A percentile compares a stretch with the other conserved stretches of the same genome.
phyloP scores from a whole-genome alignment of 2,888 invertebrate species.

The Pandemis corylana region DNA sequence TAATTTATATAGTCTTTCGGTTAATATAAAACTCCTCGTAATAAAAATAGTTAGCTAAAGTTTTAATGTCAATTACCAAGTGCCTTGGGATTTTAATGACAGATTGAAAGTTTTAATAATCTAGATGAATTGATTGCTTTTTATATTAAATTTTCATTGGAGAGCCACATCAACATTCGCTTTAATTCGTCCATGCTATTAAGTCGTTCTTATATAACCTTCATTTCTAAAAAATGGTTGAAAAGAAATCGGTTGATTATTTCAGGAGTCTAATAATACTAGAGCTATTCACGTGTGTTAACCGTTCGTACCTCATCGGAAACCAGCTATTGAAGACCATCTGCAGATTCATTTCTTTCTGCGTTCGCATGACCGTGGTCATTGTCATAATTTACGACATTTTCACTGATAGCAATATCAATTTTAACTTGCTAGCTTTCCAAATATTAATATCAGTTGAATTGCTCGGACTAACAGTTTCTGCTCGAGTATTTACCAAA shows the following conservation, averaged over 20 bases:
- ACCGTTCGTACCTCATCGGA: conserved; percentile 58
- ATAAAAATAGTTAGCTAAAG: no score
- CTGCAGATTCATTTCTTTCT: conserved; percentile 51
- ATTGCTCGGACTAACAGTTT: conserved; percentile 47
- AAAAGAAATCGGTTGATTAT: conserved; percentile 46
- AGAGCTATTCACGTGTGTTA: conserved; percentile 62
- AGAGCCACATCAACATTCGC: neutral
- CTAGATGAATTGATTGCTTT: conserved; percentile 15
- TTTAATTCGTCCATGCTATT: neutral
- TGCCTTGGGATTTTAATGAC: conserved; percentile 20
- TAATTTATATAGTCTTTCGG: no score
- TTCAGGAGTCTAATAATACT: conserved; percentile 55
- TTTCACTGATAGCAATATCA: conserved; percentile 40
- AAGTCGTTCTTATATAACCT: neutral
- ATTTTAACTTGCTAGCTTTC: conserved; percentile 44
- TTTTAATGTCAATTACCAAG: neutral
- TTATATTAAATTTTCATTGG: conserved; percentile 7
- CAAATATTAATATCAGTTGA: conserved; percentile 51
- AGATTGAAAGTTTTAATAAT: conserved; percentile 14
- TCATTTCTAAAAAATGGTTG: conserved; percentile 14
- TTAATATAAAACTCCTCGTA: no score
- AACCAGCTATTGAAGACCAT: conserved; percentile 46
- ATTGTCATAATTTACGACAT: conserved; percentile 49
- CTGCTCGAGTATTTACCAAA: conserved; percentile 48
- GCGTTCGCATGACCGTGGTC: conserved; percentile 37